A percentile compares a stretch with the other conserved stretches of the same genome.
Conservation (phyloP, 2,113 vertebrate genomes). For the Fulmarus glacialis region DNA sequence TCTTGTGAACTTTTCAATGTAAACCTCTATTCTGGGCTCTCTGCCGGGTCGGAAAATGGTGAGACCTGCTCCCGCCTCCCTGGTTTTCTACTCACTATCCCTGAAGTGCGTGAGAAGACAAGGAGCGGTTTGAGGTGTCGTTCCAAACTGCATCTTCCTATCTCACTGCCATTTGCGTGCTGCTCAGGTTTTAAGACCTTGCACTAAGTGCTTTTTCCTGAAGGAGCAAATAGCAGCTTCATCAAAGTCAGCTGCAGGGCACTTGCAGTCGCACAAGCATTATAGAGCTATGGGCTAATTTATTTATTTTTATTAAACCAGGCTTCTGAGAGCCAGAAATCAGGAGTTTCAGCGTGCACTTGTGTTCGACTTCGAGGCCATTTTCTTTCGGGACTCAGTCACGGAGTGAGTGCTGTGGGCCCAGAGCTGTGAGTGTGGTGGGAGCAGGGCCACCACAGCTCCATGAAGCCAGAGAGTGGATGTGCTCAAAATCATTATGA, state of each 20-base stretch:
- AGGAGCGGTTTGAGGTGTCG: conserved; percentile 12
- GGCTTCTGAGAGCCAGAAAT: not conserved
- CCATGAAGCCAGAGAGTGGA: not conserved
- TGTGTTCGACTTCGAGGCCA: not conserved
- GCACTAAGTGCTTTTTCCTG: conserved; percentile 49
- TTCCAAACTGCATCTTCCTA: conserved; percentile 52
- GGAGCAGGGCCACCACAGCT: not conserved
- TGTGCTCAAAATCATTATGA: not conserved
- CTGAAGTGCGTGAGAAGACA: conserved; percentile 24
- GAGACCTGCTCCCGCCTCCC: not conserved
- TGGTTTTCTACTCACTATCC: conserved; percentile 7
- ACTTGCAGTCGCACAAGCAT: conserved; percentile 10
- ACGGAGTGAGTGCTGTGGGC: not conserved
- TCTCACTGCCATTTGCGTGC: conserved; percentile 61
- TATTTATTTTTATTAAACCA: conserved; percentile 55
- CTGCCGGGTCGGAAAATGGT: not conserved
- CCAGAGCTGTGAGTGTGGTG: not conserved
- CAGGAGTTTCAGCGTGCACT: not conserved
- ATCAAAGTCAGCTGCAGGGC: conserved; percentile 62
- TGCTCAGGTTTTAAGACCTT: conserved; percentile 67
- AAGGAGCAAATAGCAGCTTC: conserved; percentile 59
- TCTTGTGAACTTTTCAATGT: not conserved
- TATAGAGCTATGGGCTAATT: conserved; percentile 47
- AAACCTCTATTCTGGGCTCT: not conserved
- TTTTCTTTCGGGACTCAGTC: not conserved